These are phyloP conservation scores for Zaprionus davidi DNA, from an alignment of 1,140 invertebrate species.

Conservation along the genomic window DNA sequence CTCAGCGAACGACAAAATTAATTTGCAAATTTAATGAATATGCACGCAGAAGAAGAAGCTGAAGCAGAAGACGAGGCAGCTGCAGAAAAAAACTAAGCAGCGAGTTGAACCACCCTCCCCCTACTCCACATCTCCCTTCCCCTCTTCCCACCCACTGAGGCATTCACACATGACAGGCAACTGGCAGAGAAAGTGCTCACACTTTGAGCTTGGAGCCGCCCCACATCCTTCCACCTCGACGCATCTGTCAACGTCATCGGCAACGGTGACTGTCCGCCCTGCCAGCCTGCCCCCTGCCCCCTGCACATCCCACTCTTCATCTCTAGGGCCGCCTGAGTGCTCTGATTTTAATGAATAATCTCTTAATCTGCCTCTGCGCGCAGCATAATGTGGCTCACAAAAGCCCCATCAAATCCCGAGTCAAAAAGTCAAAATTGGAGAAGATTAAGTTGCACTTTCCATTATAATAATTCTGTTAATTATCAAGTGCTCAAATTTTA, in stretches of 20 bases:
- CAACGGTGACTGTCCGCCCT: constrained; percentile 14
- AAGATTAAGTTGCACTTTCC: no score
- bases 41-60: constrained; percentile 15
- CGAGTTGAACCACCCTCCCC: constrained; percentile 25
- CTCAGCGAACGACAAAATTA: constrained; percentile 77
- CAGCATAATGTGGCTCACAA: constrained; percentile 21
- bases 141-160: constrained; percentile 1
- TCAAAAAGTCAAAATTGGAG: constrained; percentile 17
- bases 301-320: no score
- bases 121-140: neutral
- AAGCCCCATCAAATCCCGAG: neutral
- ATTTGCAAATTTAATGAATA: constrained; percentile 77
- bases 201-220: neutral
- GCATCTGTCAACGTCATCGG: constrained; percentile 65
- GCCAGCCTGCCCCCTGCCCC: neutral
- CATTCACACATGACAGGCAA: constrained; percentile 58
- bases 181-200: constrained; percentile 19
- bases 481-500: no score
- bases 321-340: neutral
- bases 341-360: constrained; percentile 73
- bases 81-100: constrained; percentile 32
- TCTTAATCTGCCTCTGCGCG: constrained; percentile 58
- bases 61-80: constrained; percentile 3
- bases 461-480: neutral
- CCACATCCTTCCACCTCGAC: constrained; percentile 21